These are phyloP conservation scores for Rotaria socialis DNA, from an alignment of 2,888 invertebrate genomes.

Conservation along the genomic window DNA sequence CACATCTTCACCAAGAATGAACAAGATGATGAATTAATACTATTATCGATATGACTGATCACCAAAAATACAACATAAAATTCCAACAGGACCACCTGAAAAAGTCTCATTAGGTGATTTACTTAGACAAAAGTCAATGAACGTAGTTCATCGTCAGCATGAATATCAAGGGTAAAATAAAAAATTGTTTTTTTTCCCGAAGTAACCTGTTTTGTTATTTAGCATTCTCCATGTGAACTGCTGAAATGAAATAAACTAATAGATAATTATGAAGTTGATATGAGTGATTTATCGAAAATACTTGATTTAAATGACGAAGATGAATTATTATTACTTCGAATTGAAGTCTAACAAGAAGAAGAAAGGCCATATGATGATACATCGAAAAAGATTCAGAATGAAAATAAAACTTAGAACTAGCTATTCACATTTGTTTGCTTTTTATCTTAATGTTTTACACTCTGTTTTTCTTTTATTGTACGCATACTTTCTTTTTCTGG, in stretches of 20 bases:
- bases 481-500: no score
- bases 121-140: background rate
- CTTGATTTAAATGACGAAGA: constrained; percentile 27
- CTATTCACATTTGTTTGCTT: background rate
- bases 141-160: background rate
- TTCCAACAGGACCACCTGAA: background rate
- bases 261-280: background rate
- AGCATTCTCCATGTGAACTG: background rate
- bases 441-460: no score
- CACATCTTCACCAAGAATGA: background rate
- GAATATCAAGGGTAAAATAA: background rate
- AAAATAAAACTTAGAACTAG: background rate
- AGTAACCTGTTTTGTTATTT: background rate
- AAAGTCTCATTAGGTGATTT: constrained; percentile 22
- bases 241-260: background rate
- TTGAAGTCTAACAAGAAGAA: constrained; percentile 35
- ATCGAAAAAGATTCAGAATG: background rate
- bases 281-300: constrained; percentile 1
- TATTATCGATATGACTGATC: background rate
- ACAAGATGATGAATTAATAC: background rate
- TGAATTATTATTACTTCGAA: constrained; percentile 21
- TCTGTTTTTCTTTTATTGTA: no score
- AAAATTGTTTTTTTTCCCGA: no score
- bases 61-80: background rate
- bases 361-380: background rate